Conservation (phyloP, 2,888 invertebrate genomes). For the Amblyjoppa proteus region DNA sequence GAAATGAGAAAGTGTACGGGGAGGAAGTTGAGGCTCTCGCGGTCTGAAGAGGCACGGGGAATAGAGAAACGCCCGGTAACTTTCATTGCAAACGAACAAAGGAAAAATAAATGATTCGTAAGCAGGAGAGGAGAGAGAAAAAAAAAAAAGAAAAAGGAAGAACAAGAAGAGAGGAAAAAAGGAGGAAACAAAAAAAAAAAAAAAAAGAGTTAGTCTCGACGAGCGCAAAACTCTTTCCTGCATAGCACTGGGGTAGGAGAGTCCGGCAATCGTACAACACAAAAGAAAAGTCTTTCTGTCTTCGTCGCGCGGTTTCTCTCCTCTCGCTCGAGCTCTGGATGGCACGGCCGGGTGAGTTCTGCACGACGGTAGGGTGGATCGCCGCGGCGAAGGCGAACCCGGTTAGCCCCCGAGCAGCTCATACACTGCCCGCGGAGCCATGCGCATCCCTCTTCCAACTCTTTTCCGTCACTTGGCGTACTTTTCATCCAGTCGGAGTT, state of each 20-base stretch:
- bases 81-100: conserved; percentile 57
- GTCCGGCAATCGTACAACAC: conserved; percentile 37
- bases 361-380: not conserved
- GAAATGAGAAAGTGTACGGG: conserved; percentile 21
- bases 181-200: conserved; percentile 3
- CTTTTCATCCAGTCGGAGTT: conserved; percentile 10
- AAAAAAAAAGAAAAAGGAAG: conserved; percentile 38
- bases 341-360: not conserved
- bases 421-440: conserved; percentile 29
- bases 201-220: conserved; percentile 20
- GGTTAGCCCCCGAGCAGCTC: conserved; percentile 43
- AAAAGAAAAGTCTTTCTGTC: conserved; percentile 54
- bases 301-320: conserved; percentile 12
- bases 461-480: conserved; percentile 14
- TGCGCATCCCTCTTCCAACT: not conserved
- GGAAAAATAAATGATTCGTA: conserved; percentile 58
- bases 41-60: conserved; percentile 38
- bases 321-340: conserved; percentile 2
- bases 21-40: conserved; percentile 21
- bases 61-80: conserved; percentile 31
- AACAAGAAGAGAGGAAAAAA: conserved; percentile 12
- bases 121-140: conserved; percentile 32
- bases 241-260: conserved; percentile 6
- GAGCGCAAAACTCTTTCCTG: conserved; percentile 31
- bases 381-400: conserved; percentile 36